Conservation (phyloP, 2,113 vertebrate genomes). For the Arothron firmamentum region DNA sequence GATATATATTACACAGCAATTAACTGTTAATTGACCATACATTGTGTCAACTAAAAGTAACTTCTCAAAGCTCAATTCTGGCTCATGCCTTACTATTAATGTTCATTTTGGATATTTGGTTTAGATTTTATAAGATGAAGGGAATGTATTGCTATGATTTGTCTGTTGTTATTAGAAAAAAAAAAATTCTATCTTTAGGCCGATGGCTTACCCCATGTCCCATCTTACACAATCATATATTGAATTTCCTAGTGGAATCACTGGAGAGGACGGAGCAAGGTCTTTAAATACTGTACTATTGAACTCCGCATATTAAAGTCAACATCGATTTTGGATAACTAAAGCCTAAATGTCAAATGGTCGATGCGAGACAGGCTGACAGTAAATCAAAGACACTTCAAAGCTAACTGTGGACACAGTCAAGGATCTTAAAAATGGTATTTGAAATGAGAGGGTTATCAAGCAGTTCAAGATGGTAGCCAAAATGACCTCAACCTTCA, state of each 20-base stretch:
- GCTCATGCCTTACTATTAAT: no score
- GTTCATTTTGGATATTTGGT: no score
- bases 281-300: no score
- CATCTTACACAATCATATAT: conserved; percentile 66
- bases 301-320: conserved; percentile 46
- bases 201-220: conserved; percentile 53
- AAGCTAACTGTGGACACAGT: conserved; percentile 52
- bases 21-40: no score
- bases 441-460: conserved; percentile 28
- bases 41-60: no score
- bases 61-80: no score
- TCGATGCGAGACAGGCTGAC: conserved; percentile 52
- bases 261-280: conserved; percentile 13
- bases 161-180: conserved; percentile 52
- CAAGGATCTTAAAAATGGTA: conserved; percentile 1
- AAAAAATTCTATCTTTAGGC: conserved; percentile 65
- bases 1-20: no score
- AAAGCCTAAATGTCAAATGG: conserved; percentile 57
- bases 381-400: conserved; percentile 67
- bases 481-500: conserved; percentile 36
- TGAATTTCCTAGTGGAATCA: conserved; percentile 62
- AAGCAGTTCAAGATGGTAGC: conserved; percentile 36
- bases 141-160: conserved; percentile 44
- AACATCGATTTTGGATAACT: conserved; percentile 20
- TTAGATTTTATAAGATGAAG: conserved; percentile 21